Evolutionary conservation across 2,113 vertebrate species (phyloP), one percentile per base, ranked within the genome.

Genomic region (Semnornis frantzii): DNA sequence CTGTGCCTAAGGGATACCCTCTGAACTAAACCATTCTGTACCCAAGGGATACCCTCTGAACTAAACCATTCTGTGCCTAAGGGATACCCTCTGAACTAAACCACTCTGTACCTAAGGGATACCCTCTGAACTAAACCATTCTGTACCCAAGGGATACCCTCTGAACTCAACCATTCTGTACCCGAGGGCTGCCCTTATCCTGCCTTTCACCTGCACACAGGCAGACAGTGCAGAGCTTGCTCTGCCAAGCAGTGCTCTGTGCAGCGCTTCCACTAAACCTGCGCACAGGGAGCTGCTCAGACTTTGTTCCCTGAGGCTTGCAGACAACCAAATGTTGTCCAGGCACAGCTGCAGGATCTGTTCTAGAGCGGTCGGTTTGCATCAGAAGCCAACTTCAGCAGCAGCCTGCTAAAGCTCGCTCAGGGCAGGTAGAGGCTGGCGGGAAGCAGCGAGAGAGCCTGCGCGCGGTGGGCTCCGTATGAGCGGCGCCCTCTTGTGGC

Each of bases 401-500:
- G 11, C 10, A 72, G 33, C 62, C 4, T 17, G 84, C 78, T 70
- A 3, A 25, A 4, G 4, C 44, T 7, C 34, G 79, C 71, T 65
- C 21, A 2, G 71, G 54, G 48, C 23, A n/a, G 0, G 0, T 9
- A 17, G 8, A 5, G 10, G 71, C 15, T 10, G 42, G 16, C 1
- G 33, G 91, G 87, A 21, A 59, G 62, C 34, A 59, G 55, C 34
- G 7, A 60, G 30, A 27, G 42, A 3, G 33, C 19, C 72, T 20
- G 6, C 31, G 37, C 52, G n/a, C 14, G 2, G 1, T 23, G 6
- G 71, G 39, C 37, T 2, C 60, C 71, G 20, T 54, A 34, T 13
- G 3, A 13, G 2, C 5, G 33, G 87, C 92, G 55, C 79, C 95
- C 79, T 89, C 92, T 92, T 8, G 85, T 94, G 96, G 93, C 50